phyloP scores from a whole-genome alignment of 1,140 invertebrate genomes.

The Asbolus verrucosus region DNA sequence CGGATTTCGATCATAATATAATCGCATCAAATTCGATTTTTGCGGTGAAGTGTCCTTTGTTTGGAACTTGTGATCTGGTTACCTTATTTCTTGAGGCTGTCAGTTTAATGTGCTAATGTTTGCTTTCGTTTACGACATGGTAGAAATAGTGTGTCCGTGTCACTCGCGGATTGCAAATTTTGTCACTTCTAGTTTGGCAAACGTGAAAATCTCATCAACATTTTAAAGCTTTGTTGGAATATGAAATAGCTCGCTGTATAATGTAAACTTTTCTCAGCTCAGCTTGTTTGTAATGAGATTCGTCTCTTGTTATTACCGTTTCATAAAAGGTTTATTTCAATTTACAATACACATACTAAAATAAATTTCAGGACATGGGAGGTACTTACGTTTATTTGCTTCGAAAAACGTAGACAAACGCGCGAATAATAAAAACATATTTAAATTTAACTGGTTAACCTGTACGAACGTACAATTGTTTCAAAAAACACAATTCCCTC shows the following conservation, averaged over 20 bases:
- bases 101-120: too few relatives aligned
- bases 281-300: constrained; percentile 30
- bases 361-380: constrained; percentile 16
- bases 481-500: background rate
- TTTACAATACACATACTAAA: constrained; percentile 32
- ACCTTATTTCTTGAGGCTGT: too few relatives aligned
- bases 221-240: constrained; percentile 23
- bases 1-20: too few relatives aligned
- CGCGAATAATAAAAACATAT: too few relatives aligned
- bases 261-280: constrained; percentile 34
- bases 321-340: constrained; percentile 38
- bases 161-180: constrained; percentile 3
- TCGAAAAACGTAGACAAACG: too few relatives aligned
- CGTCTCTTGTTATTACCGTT: constrained; percentile 37
- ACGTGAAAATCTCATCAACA: constrained; percentile 36
- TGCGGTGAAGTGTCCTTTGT: too few relatives aligned
- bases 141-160: too few relatives aligned
- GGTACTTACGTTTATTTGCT: background rate
- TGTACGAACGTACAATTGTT: too few relatives aligned
- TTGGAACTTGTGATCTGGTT: too few relatives aligned
- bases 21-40: too few relatives aligned
- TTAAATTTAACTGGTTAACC: too few relatives aligned
- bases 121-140: too few relatives aligned
- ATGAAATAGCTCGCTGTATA: constrained; percentile 33
- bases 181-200: constrained; percentile 8